A percentile compares a stretch with the other conserved stretches of the same genome.
These are phyloP conservation scores for Aphrophora alni DNA, from an alignment of 2,888 invertebrate species.

Conservation along the genomic window DNA sequence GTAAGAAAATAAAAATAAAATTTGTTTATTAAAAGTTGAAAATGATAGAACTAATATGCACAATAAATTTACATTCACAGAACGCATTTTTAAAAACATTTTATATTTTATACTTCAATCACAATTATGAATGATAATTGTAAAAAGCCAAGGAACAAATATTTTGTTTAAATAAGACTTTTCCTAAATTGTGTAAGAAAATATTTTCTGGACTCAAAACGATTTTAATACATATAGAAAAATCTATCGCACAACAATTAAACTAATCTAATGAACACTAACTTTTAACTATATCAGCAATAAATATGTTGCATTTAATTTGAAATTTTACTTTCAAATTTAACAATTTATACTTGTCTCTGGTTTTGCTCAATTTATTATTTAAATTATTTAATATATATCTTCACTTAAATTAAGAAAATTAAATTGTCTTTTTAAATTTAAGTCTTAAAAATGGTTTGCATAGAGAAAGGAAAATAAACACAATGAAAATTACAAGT, in stretches of 20 bases:
- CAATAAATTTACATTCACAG: background rate
- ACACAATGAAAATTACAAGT: background rate
- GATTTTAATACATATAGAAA: constrained; percentile 5
- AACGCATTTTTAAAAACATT: background rate
- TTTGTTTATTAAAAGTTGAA: background rate
- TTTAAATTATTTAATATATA: background rate
- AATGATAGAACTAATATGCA: background rate
- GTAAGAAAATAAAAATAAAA: background rate
- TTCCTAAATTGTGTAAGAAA: background rate
- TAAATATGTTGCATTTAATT: background rate
- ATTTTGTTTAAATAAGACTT: background rate
- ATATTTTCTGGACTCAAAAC: constrained; percentile 3
- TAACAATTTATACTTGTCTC: background rate
- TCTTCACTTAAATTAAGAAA: too few species aligned
- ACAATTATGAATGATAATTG: background rate
- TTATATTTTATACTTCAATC: background rate
- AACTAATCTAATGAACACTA: constrained; percentile 6
- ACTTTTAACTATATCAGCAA: background rate
- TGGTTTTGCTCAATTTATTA: background rate
- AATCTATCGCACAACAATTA: background rate
- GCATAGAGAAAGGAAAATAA: background rate
- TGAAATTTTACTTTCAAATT: background rate
- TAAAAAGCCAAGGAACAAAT: background rate
- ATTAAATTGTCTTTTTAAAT: background rate
- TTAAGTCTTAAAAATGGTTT: background rate